These are phyloP conservation scores for Zaprionus taronus DNA, from an alignment of 1,140 invertebrate genomes.

Conservation along the genomic window DNA sequence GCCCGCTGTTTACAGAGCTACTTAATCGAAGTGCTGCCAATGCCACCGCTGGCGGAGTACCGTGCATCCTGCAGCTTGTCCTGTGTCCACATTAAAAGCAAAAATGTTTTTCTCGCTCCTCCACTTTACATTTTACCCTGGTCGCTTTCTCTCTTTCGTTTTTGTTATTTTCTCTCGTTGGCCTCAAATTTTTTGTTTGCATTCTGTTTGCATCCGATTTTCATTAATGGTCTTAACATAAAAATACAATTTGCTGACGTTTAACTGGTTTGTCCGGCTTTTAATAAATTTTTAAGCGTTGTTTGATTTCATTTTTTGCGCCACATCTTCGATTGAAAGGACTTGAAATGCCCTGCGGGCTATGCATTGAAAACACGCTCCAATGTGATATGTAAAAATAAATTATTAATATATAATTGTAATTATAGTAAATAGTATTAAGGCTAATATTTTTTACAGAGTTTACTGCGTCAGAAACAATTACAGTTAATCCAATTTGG, in stretches of 20 bases:
- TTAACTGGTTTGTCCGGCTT: conserved; percentile 72
- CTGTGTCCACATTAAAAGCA: conserved; percentile 60
- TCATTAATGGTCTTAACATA: conserved; percentile 82
- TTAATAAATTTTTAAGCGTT: conserved; percentile 79
- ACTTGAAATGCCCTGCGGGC: neutral
- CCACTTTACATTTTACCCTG: neutral
- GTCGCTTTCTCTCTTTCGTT: conserved; percentile 21
- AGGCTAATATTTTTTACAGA: neutral
- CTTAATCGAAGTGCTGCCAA: conserved; percentile 80
- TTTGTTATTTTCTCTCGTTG: conserved; percentile 12
- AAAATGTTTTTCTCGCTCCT: conserved; percentile 59
- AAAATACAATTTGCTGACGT: conserved; percentile 80
- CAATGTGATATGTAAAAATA: neutral
- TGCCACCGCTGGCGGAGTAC: conserved; percentile 30
- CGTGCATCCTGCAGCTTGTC: conserved; percentile 50
- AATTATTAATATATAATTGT: neutral
- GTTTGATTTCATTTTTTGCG: conserved; percentile 72
- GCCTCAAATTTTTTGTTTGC: conserved; percentile 40
- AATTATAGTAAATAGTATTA: neutral
- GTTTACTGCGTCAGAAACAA: too few relatives aligned
- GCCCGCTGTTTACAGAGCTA: conserved; percentile 77
- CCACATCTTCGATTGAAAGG: conserved; percentile 12
- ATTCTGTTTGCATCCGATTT: conserved; percentile 76
- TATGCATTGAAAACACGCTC: neutral
- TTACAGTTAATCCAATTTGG: too few relatives aligned